Evolutionary conservation across 2,888 invertebrate species (phyloP).

Genomic region (Oegoconia quadripuncta): DNA sequence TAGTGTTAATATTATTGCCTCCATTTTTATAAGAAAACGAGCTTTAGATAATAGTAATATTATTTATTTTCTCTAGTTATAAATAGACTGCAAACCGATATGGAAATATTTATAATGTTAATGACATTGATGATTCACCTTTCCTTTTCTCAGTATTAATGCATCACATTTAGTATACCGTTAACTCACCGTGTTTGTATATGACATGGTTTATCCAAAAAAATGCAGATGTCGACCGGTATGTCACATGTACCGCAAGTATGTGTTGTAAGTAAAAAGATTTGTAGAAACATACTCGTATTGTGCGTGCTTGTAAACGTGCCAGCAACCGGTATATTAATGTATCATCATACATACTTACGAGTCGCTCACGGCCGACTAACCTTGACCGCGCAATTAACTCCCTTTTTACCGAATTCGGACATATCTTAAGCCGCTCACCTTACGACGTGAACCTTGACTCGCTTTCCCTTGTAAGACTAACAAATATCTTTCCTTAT

Average conservation of each 20-base stretch:
- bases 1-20: no score
- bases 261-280: no score
- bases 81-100: no score
- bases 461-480: slow-evolving; percentile 34
- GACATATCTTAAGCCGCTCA: slow-evolving; percentile 42
- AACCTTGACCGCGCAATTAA: slow-evolving; percentile 53
- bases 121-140: not conserved
- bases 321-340: slow-evolving; percentile 39
- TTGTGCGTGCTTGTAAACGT: slow-evolving; percentile 18
- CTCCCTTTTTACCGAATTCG: slow-evolving; percentile 37
- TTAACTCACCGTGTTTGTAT: not conserved
- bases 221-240: no score
- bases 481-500: slow-evolving; percentile 10
- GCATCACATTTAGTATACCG: not conserved
- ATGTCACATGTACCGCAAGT: not conserved
- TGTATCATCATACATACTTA: slow-evolving; percentile 25
- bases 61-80: no score
- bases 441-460: slow-evolving; percentile 45
- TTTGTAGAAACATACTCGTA: not conserved
- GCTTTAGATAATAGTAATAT: no score
- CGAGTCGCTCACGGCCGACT: slow-evolving; percentile 21
- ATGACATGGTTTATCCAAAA: no score
- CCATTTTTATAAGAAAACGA: no score
- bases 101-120: not conserved
- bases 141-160: not conserved